Percentiles rank a stretch among this genome's conserved stretches.
These are phyloP conservation scores for Pyrocoelia pectoralis DNA, from an alignment of 2,888 invertebrate species.

Conservation along the genomic window DNA sequence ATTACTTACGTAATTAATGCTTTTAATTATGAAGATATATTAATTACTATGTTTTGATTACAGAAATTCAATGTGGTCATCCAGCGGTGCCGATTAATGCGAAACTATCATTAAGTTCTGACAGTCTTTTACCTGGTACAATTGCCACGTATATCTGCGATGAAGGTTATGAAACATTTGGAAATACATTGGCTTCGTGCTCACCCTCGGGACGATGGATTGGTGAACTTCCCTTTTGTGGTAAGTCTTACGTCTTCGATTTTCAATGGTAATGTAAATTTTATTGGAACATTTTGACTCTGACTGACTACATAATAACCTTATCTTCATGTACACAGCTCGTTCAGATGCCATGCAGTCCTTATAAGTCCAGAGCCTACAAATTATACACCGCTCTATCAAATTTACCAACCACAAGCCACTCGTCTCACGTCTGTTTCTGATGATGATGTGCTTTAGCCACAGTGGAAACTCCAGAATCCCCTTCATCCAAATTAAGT, in stretches of 20 bases:
- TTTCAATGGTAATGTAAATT: no score
- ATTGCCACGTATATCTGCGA: conserved; percentile 84
- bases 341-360: no score
- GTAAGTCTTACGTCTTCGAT: conserved; percentile 61
- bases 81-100: conserved; percentile 88
- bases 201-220: conserved; percentile 79
- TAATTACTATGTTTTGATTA: conserved; percentile 14
- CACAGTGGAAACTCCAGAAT: no score
- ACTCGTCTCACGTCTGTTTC: no score
- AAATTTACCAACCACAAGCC: no score
- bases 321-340: no score
- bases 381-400: no score
- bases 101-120: conserved; percentile 70
- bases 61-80: conserved; percentile 73
- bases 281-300: no score
- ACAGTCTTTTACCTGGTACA: conserved; percentile 65
- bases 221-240: conserved; percentile 84
- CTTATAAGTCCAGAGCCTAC: no score
- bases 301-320: no score
- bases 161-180: conserved; percentile 87
- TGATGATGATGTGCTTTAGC: no score
- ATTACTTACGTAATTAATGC: not conserved
- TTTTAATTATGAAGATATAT: not conserved
- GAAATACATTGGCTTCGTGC: conserved; percentile 75
- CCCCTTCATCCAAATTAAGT: no score